Evolutionary conservation across 1,140 invertebrate species (phyloP).

Genomic region (Andricus grossulariae): DNA sequence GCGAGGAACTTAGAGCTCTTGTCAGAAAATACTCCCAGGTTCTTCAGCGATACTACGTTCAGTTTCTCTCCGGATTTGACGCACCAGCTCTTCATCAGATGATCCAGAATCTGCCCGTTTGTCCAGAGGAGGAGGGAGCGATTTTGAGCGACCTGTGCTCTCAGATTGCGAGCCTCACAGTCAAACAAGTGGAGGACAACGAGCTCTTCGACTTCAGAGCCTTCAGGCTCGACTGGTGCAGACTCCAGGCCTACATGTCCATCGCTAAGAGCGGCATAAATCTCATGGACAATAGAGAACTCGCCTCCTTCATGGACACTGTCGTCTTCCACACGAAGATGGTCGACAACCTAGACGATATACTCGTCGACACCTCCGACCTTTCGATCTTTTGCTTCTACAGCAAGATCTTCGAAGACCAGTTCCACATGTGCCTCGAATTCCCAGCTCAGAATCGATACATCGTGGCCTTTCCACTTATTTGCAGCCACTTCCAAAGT

Average conservation of each 20-base stretch:
- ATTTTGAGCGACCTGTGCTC: conserved; percentile 96
- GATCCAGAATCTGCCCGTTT: conserved; percentile 90
- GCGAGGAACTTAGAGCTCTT: conserved; percentile 96
- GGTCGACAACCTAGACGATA: conserved; percentile 98
- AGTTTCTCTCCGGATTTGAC: conserved; percentile 97
- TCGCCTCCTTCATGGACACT: conserved; percentile 95
- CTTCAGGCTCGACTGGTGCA: conserved; percentile 97
- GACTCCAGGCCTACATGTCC: conserved; percentile 96
- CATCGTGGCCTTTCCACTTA: conserved; percentile 97
- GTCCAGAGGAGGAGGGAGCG: conserved; percentile 95
- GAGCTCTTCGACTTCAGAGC: conserved; percentile 97
- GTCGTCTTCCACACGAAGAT: conserved; percentile 98
- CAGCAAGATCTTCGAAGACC: conserved; percentile 97
- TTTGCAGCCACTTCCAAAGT: conserved; percentile 98
- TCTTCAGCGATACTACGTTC: conserved; percentile 98
- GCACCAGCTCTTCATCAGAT: conserved; percentile 93
- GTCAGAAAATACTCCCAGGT: conserved; percentile 97
- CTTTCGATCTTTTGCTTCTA: conserved; percentile 98
- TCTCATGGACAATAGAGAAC: conserved; percentile 89
- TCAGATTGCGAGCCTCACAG: conserved; percentile 89
- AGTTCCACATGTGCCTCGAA: conserved; percentile 98
- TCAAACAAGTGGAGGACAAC: conserved; percentile 98
- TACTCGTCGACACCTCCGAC: conserved; percentile 97
- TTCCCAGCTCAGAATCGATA: conserved; percentile 98
- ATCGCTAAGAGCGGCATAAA: conserved; percentile 88